Base-by-base conservation (phyloP, 2,113 vertebrate species). In the Thunnus thynnus region DNA sequence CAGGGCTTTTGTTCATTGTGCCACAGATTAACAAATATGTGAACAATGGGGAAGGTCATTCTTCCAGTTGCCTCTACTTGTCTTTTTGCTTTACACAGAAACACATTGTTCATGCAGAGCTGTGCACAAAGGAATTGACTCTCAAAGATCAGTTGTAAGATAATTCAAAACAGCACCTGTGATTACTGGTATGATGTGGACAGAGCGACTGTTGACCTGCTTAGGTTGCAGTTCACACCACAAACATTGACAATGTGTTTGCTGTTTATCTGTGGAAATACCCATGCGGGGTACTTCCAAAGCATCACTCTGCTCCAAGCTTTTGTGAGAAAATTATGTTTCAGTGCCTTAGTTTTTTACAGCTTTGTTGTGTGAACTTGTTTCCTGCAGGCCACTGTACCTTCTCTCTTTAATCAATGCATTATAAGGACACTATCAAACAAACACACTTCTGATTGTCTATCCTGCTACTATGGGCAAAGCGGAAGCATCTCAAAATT, bases 211-310 rank as follows among this genome's bases (percentile, higher is more conserved):
- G 62, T 68, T 62, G 68, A 48, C 18, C 30, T 32, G 17, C 44
- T 60, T 46, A 36, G 3, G 44, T 11, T 22, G 13, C 27, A 3
- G 14, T 50, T 70, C 18, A 81, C 10, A 57, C 44, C 36, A 73
- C 48, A 79, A 80, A 78, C 62, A 17, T 44, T 13, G 3, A 77
- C 6, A 13, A 46, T 54, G 41, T 78, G n/a, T 78, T 69, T 58
- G 30, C 55, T 86, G 50, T 81, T 76, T 36, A 54, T 79, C 63
- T 56, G 58, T 76, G 81, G 87, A 88, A 89, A 88, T 70, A 86
- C 86, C 84, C 76, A 14, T 3, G 2, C 1, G 68, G 84, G 86
- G 84, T 84, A 76, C 73, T 85, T 88, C 51, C 79, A 71, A 5
- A 52, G 13, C 2, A 4, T 46, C 20, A 48, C 47, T 65, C 47